Evolutionary conservation across 2,888 invertebrate species (phyloP), one percentile per base, ranked within the genome.

Genomic region (Lymantria monacha): DNA sequence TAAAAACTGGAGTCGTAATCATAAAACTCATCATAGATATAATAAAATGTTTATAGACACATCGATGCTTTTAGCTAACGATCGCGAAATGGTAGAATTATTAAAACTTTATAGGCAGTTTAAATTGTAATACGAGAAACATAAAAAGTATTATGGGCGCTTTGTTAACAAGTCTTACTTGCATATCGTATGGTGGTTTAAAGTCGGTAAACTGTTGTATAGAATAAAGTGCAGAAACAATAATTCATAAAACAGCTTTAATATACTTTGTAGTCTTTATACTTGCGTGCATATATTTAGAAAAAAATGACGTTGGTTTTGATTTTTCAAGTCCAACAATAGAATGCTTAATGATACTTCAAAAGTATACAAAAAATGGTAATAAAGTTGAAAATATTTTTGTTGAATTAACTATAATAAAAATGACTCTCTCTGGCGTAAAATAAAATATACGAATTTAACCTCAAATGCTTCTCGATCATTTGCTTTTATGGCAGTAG

Each of bases 401-500:
- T 49, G 7, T 44, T 31, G 11, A 38, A 45, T 56, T 59, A 54
- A 55, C 54, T 56, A 54, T 53, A 57, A 47, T 42, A 12, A 49
- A 36, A 45, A 48, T 48, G 42, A 46, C 48, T 60, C 55, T 60
- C 64, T 48, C 57, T 65, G 3, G 47, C 57, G 46, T 62, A 59
- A 65, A n/a, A 66, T 49, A 53, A 57, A 48, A 61, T 66, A 66
- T 63, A 67, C 52, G 50, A 48, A 58, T 53, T 48, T 46, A 54
- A 33, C 46, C 46, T 7, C 33, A 57, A 62, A 61, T 53, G 58
- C 62, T 62, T 59, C 52, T 46, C 43, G 47, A 59, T 51, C 55
- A 52, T 65, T 66, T 60, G 48, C 63, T 70, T 76, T 71, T 69
- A 74, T 66, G 63, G 66, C 48, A 53, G 48, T 53, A 44, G 54